Conservation (phyloP, 2,888 invertebrate genomes). For the Sphinx pinastri region DNA sequence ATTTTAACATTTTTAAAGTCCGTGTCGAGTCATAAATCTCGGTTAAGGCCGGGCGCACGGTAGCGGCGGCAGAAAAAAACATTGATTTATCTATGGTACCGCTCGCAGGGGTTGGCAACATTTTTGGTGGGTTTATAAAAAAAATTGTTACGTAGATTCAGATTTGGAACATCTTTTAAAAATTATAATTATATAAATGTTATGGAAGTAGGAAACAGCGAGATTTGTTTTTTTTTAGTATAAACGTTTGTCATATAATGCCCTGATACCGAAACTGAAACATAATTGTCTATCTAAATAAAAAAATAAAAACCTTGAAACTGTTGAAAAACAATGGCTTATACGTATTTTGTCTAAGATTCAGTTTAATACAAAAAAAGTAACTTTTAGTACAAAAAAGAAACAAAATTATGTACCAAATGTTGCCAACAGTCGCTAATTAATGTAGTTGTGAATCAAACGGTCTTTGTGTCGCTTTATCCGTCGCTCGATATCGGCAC, state of each 20-base stretch:
- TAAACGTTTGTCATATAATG: too few relatives aligned
- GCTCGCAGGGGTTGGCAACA: constrained; percentile 39
- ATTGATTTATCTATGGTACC: constrained; percentile 51
- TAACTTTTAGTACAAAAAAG: background rate
- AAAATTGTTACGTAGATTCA: too few relatives aligned
- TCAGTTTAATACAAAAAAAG: too few relatives aligned
- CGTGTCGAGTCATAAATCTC: constrained; percentile 29
- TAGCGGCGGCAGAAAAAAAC: constrained; percentile 48
- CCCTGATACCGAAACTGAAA: too few relatives aligned
- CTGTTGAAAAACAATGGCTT: too few relatives aligned
- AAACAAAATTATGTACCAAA: constrained; percentile 31
- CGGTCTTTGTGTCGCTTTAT: constrained; percentile 56
- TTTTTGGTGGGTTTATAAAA: constrained; percentile 30
- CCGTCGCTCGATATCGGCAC: constrained; percentile 48
- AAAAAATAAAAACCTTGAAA: too few relatives aligned
- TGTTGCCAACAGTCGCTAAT: constrained; percentile 51
- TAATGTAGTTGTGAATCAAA: constrained; percentile 60
- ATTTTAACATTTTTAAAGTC: constrained; percentile 24
- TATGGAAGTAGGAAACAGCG: too few relatives aligned
- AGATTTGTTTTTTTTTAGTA: too few relatives aligned
- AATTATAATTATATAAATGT: too few relatives aligned
- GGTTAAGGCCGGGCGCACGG: constrained; percentile 37
- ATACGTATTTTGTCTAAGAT: too few relatives aligned
- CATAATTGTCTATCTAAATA: too few relatives aligned
- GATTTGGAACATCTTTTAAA: too few relatives aligned